Percentiles rank a stretch among this genome's conserved stretches.
phyloP scores from a whole-genome alignment of 2,888 invertebrate genomes.

The Pseudolycoriella hygida region DNA sequence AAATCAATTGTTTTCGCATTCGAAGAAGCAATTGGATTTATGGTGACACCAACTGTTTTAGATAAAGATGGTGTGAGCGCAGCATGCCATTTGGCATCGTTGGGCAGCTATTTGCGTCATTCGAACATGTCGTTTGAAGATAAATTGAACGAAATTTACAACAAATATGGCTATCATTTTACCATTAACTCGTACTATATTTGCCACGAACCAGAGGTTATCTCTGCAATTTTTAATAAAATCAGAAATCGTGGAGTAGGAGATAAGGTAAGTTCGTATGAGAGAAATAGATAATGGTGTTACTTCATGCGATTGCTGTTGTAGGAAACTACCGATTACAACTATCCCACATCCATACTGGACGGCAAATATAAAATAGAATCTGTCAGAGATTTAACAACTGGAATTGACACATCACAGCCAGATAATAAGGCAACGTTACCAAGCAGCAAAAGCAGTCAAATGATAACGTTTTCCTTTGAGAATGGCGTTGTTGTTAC shows the following conservation, averaged over 20 bases:
- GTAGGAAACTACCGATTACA: constrained; percentile 6
- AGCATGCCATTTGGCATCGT: constrained; percentile 58
- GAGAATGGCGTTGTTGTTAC: constrained; percentile 72
- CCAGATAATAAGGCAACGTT: constrained; percentile 49
- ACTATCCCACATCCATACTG: constrained; percentile 55
- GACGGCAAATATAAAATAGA: constrained; percentile 44
- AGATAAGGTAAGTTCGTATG: constrained; percentile 27
- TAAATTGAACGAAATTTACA: constrained; percentile 60
- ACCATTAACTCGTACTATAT: constrained; percentile 79
- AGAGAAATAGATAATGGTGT: constrained; percentile 10
- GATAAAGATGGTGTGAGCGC: constrained; percentile 97
- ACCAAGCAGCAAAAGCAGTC: constrained; percentile 44
- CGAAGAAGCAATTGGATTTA: constrained; percentile 97
- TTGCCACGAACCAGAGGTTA: constrained; percentile 53
- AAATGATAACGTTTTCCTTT: constrained; percentile 94
- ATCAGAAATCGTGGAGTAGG: constrained; percentile 52
- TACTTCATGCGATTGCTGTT: too few relatives aligned
- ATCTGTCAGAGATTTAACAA: constrained; percentile 72
- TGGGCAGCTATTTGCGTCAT: constrained; percentile 49
- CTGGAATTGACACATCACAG: constrained; percentile 54
- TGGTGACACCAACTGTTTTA: constrained; percentile 74
- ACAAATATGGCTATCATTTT: constrained; percentile 75
- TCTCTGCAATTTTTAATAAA: constrained; percentile 60
- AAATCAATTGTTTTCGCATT: constrained; percentile 81
- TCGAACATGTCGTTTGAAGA: constrained; percentile 36